Evolutionary conservation across 2,113 vertebrate genomes (phyloP), one percentile per base, ranked within the genome.

Genomic region (Pungitius pungitius): DNA sequence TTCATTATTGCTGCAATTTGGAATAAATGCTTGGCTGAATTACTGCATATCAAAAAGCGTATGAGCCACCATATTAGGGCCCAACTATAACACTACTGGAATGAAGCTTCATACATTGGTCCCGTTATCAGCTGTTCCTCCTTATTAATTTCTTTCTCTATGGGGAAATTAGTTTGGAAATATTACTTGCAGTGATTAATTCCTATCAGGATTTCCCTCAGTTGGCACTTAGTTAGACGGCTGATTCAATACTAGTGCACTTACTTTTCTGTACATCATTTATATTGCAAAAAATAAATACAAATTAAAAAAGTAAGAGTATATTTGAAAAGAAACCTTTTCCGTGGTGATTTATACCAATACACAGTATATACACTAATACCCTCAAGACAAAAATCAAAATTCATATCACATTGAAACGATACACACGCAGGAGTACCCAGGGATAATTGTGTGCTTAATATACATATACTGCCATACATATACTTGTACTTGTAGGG

Each of bases 91-190:
- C 75, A 55, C 62, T 76, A 62, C 37, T 81, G 69, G 78, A 74
- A 69, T 42, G 56, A 82, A 75, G 69, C 78, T 79, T 82, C 77
- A 78, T 84, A 83, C 81, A 80, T 81, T 78, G 74, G 76, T 84
- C 80, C 83, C 75, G 83, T 89, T 87, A 91, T 90, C 90, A 88
- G 87, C 82, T 85, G 73, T 80, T 86, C 61, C 74, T 90, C 55
- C 77, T 83, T 85, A 85, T 88, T 90, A 81, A 80, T 86, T 79
- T 90, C 78, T 85, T 85, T 82, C 88, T 90, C 88, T 84, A 6
- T 74, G 71, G 88, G 87, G 90, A 92, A 92, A 91, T 90, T 88
- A 89, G 85, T 77, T 64, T 42, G 63, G 79, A 86, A 69, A 88
- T 85, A 87, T 88, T 65, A 86, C 82, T 87, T 89, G 87, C 87